Base-by-base conservation (phyloP, 2,797 vertebrate species). In the Neostethus bicornis region DNA sequence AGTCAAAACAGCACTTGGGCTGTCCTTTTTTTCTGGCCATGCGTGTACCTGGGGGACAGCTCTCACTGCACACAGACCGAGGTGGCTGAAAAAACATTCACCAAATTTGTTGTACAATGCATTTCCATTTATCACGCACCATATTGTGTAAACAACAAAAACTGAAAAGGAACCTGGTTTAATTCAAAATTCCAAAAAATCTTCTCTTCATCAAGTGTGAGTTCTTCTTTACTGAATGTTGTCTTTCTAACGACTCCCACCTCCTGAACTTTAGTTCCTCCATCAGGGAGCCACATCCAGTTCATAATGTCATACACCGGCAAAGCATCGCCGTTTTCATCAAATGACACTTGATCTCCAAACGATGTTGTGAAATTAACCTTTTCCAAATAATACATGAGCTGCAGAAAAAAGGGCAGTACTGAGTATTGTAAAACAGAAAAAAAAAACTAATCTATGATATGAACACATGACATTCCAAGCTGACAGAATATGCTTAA, bases 281-380 rank as follows among this genome's bases (percentile, higher is more conserved):
- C 86, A 50, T 86, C 79, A 11, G 71, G 62, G 14, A 75, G 76
- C 64, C 79, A 75, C 34, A 54, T 26, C 90, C 87, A 81, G 74
- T 90, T 90, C 83, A 91, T 77, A 11, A 91, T 56, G 47, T 91
- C 90, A 56, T 90, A 91, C n/a, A 86, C 81, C 34, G 84, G 82
- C 42, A 89, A 54, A 5, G 81, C 80, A 57, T 89, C 83, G 11
- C 86, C 89, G 34, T 90, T 90, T 24, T 87, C 47, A 51, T 90
- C 86, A 77, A 91, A 91, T 6, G 81, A 86, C 24, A 90, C 85
- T 16, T 72, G 60, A 44, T 90, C 88, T 13, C 88, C 88, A 64
- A 85, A 90, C 5, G 66, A 3, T 56, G 86, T 90, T 19, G 85
- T 89, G 45, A 89, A 91, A 59, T 85, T 85, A 1, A 90, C 81